These are phyloP conservation scores for Pelmatolapia mariae DNA, from an alignment of 2,113 vertebrate species.

Conservation along the genomic window DNA sequence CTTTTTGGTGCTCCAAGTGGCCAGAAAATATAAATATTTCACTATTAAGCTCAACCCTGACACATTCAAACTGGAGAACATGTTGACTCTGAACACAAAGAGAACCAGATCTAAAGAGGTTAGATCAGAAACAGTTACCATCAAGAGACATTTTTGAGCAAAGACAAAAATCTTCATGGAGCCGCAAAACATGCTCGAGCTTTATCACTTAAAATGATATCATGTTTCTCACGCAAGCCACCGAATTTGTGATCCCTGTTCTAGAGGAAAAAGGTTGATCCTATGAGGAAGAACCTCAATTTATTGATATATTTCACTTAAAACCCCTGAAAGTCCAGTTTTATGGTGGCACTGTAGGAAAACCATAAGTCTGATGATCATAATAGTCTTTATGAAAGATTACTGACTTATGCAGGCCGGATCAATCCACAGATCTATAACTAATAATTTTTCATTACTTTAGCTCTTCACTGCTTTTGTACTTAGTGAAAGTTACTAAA, in stretches of 20 bases:
- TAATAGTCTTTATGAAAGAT: background rate
- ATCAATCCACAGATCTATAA: background rate
- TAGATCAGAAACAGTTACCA: background rate
- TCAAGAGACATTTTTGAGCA: background rate
- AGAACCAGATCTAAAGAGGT: background rate
- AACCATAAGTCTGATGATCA: background rate
- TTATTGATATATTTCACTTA: background rate
- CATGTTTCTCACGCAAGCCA: background rate
- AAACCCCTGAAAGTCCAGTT: background rate
- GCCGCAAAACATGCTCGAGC: background rate
- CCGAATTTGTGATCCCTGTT: background rate
- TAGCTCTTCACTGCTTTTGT: background rate
- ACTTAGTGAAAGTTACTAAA: background rate
- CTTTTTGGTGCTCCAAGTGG: background rate
- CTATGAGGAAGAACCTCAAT: background rate
- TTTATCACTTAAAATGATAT: background rate
- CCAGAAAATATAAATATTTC: background rate
- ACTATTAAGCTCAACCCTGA: background rate
- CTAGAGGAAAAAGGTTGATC: background rate
- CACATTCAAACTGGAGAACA: background rate
- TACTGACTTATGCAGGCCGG: background rate
- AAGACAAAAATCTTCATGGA: background rate
- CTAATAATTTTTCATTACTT: background rate
- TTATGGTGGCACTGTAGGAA: background rate
- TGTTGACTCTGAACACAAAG: background rate